Evolutionary conservation across 1,140 invertebrate genomes (phyloP).

Genomic region (Plectus sambesii): DNA sequence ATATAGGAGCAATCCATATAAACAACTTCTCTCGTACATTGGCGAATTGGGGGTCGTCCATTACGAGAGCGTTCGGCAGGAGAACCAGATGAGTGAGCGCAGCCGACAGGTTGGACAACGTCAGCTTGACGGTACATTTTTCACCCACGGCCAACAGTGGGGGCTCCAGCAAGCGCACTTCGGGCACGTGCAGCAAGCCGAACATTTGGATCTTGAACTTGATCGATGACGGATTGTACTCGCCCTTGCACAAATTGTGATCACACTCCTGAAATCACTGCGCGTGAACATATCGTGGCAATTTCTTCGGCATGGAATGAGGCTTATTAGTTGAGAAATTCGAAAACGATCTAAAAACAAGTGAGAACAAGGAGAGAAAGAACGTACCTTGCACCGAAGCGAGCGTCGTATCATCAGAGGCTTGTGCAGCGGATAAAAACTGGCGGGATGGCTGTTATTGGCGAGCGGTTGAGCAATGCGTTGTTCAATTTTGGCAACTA

Average conservation of each 20-base stretch:
- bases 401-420: no score
- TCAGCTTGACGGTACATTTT: neutral
- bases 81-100: neutral
- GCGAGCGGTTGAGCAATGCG: no score
- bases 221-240: conserved; percentile 79
- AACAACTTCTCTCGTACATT: neutral
- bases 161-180: neutral
- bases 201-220: conserved; percentile 93
- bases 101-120: neutral
- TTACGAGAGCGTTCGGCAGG: neutral
- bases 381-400: no score
- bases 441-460: no score
- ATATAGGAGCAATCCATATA: neutral
- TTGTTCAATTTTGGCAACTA: no score
- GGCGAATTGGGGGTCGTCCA: neutral
- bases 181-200: conserved; percentile 52
- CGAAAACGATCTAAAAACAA: no score
- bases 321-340: no score
- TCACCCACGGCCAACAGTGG: neutral
- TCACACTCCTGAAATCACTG: conserved; percentile 84
- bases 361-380: no score
- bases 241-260: conserved; percentile 87
- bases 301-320: no score
- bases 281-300: no score
- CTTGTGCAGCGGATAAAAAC: no score